Conservation (phyloP, 2,888 invertebrate genomes). For the Xiphydria camelus region DNA sequence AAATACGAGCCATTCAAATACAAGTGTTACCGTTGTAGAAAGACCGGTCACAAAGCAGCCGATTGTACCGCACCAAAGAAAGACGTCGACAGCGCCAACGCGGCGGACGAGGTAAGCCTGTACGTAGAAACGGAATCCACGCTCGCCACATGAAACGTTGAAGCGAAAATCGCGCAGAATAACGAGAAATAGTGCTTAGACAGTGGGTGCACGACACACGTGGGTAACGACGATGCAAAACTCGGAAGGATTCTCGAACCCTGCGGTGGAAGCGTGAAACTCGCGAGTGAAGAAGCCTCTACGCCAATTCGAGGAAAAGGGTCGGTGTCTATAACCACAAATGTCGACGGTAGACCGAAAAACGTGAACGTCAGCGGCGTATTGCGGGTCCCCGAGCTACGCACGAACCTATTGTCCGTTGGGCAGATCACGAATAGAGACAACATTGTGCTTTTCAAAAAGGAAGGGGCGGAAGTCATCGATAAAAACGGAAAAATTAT, state of each 20-base stretch:
- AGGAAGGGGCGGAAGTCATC: constrained; percentile 13
- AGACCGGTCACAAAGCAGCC: constrained; percentile 12
- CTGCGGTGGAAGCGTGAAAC: constrained; percentile 5
- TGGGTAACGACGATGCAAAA: constrained; percentile 2
- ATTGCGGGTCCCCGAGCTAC: constrained; percentile 12
- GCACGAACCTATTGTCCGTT: constrained; percentile 16
- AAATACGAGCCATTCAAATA: neutral
- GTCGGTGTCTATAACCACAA: constrained; percentile 1
- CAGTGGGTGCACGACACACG: constrained; percentile 8
- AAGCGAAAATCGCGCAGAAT: neutral
- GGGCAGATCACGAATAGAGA: constrained; percentile 32
- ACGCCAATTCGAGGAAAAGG: constrained; percentile 8
- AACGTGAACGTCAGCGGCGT: constrained; percentile 6
- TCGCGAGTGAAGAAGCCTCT: constrained; percentile 5
- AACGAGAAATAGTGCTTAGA: constrained; percentile 4
- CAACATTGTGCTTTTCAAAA: constrained; percentile 62
- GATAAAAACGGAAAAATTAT: constrained; percentile 8
- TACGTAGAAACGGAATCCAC: neutral
- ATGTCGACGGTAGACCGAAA: neutral
- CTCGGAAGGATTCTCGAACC: neutral
- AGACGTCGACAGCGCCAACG: constrained; percentile 2
- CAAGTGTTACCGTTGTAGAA: constrained; percentile 2
- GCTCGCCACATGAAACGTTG: neutral
- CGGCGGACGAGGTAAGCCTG: neutral
- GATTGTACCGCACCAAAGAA: neutral